A percentile compares a stretch with the other conserved stretches of the same genome.
phyloP scores from a whole-genome alignment of 2,888 invertebrate genomes.

The Blera fallax region DNA sequence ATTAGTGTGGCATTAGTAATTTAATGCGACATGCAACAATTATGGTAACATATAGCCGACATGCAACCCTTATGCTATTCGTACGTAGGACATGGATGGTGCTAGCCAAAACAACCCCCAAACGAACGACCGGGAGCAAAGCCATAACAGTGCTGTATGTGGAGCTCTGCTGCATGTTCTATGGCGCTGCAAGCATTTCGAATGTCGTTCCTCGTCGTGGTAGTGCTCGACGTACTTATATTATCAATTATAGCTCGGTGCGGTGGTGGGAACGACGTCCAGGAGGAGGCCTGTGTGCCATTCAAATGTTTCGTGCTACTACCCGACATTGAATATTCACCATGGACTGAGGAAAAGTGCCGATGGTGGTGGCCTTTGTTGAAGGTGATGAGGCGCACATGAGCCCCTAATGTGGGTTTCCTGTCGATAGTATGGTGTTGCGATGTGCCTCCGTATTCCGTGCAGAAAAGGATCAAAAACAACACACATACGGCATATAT shows the following conservation, averaged over 20 bases:
- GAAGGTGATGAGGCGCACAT: slow-evolving; percentile 63
- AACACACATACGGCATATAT: neutral
- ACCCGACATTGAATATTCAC: slow-evolving; percentile 33
- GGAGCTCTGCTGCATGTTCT: neutral
- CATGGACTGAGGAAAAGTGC: slow-evolving; percentile 9
- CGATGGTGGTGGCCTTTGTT: slow-evolving; percentile 34
- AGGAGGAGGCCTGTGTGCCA: slow-evolving; percentile 38
- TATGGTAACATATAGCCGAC: slow-evolving; percentile 62
- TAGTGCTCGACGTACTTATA: slow-evolving; percentile 30
- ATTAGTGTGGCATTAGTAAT: slow-evolving; percentile 74
- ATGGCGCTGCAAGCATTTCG: slow-evolving; percentile 12
- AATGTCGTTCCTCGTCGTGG: slow-evolving; percentile 25
- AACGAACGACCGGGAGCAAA: slow-evolving; percentile 4
- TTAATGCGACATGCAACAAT: slow-evolving; percentile 76
- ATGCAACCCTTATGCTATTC: slow-evolving; percentile 38
- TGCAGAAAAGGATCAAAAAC: slow-evolving; percentile 55
- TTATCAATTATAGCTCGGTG: slow-evolving; percentile 57
- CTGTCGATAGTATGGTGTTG: slow-evolving; percentile 14
- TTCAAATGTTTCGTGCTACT: slow-evolving; percentile 39
- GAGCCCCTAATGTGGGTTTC: slow-evolving; percentile 46
- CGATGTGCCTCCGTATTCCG: neutral
- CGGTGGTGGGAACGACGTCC: neutral
- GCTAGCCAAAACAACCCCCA: slow-evolving; percentile 27
- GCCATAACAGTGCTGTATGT: slow-evolving; percentile 1
- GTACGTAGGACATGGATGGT: slow-evolving; percentile 19